phyloP scores from a whole-genome alignment of 37 sponge, comb jelly and placozoan genomes.

The Corticium candelabrum region DNA sequence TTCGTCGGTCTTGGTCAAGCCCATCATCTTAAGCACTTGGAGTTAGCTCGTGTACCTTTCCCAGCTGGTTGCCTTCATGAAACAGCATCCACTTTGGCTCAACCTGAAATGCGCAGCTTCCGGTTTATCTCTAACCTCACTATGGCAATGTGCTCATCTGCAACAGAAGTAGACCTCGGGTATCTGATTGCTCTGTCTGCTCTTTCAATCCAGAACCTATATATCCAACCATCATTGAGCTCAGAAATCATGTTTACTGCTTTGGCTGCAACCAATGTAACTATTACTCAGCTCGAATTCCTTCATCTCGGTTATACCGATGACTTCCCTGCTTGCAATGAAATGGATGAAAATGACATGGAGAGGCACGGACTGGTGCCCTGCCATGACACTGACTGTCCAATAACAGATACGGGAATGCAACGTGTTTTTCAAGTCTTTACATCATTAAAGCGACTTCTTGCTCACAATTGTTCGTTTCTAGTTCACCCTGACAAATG shows the following conservation, averaged over 20 bases:
- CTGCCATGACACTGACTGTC: not conserved
- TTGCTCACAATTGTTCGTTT: not conserved
- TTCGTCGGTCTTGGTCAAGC: not conserved
- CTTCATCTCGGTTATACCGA: not conserved
- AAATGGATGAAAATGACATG: not conserved
- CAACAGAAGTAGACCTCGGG: not conserved
- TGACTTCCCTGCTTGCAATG: not conserved
- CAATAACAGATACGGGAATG: not conserved
- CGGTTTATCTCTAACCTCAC: not conserved
- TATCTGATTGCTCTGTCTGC: not conserved
- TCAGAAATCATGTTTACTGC: not conserved
- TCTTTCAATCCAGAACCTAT: not conserved
- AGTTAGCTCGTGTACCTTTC: not conserved
- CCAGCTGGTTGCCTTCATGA: not conserved
- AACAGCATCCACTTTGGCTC: not conserved
- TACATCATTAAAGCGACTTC: not conserved
- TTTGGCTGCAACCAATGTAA: not conserved
- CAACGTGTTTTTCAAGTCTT: not conserved
- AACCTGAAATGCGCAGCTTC: not conserved
- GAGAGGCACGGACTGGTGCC: not conserved
- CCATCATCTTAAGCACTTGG: not conserved
- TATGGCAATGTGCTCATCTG: not conserved
- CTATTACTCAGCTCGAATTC: not conserved
- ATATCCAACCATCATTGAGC: not conserved
- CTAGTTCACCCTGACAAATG: not conserved